Base-by-base conservation (phyloP, 2,888 invertebrate species). In the Aspidiotus destructor region DNA sequence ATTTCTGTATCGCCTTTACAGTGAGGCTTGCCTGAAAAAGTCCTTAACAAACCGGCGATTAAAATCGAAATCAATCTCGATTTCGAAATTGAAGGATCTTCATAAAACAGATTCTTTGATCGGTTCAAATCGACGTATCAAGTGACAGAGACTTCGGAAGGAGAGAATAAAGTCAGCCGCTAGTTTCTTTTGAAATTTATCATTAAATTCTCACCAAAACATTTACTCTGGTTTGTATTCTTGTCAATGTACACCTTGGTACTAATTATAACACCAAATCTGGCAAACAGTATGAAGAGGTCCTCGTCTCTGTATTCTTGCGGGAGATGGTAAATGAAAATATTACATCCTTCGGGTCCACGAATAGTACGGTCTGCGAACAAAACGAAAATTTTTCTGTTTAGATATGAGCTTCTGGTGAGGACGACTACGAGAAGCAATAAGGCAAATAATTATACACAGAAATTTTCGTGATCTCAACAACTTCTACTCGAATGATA, bases 161-260 rank as follows among this genome's bases (percentile, higher is more conserved):
- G 2, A 28, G 28, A 28, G 5, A 28, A 28, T 5, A 5, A 28
- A 28, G 28, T 28, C 2, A 28, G 28, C 28, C 28, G 28, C 28
- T 1, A 28, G 28, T 28, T 28, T 1, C 5, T 28, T 28, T 28
- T 28, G 48, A 62, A 48, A 52, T 40, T 57, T 9, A 40, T 42
- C 17, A 48, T 40, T 48, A 17, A 42, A 16, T 52, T n/a, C 62
- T 85, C 82, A 98, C 98, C 98, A 81, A 99, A 99, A 84, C 98
- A 99, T 85, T 99, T 99, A 86, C 97, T 97, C 84, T 99, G 98
- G 82, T 98, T 98, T 77, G 98, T 99, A 79, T 97, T 98, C 76
- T 98, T 88, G 81, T 99, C 99, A 79, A 99, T 97, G 84, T 99
- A 99, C 75, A 99, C 99, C 85, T 99, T 99, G 80, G 98, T 97